Evolutionary conservation across 2,888 invertebrate genomes (phyloP).

Genomic region (Belgica antarctica): DNA sequence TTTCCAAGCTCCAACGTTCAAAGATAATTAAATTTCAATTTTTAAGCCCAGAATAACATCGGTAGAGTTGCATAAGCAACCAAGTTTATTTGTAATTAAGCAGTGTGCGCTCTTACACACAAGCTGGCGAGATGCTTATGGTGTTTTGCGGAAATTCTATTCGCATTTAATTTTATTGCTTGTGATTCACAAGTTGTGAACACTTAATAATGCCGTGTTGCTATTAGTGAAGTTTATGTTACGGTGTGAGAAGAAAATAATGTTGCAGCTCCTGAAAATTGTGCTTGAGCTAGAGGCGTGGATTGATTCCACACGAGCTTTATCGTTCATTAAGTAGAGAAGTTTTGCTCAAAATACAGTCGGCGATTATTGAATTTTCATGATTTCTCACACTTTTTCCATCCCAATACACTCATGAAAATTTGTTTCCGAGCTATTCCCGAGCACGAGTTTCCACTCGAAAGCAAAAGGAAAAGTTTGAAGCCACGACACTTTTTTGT

Average conservation of each 20-base stretch:
- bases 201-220: conserved; percentile 12
- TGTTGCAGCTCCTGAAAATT: background rate
- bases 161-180: conserved; percentile 13
- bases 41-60: background rate
- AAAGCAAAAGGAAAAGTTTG: background rate
- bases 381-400: background rate
- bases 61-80: background rate
- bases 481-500: background rate
- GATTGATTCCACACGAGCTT: too few relatives aligned
- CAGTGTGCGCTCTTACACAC: background rate
- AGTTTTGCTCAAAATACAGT: background rate
- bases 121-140: conserved; percentile 6
- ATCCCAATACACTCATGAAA: background rate
- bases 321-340: conserved; percentile 1
- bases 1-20: background rate
- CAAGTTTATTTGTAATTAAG: background rate
- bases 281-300: too few relatives aligned
- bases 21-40: conserved; percentile 18
- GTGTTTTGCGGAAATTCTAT: conserved; percentile 23
- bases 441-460: background rate
- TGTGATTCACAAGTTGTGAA: too few relatives aligned
- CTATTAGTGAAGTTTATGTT: conserved; percentile 4
- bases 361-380: conserved; percentile 16
- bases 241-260: too few relatives aligned
- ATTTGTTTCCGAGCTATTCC: too few relatives aligned